Conservation (phyloP, 30 jellyfish, hydroid and myxozoan genomes). For the Turritopsis dohrnii region DNA sequence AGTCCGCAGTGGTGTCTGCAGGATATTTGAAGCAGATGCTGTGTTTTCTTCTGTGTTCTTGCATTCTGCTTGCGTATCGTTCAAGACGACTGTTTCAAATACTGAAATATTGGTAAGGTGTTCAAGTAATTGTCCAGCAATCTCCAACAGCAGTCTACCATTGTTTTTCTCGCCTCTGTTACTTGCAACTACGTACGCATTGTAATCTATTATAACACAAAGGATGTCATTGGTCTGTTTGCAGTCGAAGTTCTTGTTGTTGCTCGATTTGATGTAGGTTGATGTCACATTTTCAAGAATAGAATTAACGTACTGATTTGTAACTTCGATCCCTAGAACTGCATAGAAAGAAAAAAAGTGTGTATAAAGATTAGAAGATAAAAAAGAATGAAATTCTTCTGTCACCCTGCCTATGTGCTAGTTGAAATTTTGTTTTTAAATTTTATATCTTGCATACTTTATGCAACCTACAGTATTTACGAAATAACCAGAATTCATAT, state of each 20-base stretch:
- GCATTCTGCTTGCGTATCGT: not conserved
- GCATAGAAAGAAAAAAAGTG: not conserved
- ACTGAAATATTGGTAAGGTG: not conserved
- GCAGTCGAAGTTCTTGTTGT: not conserved
- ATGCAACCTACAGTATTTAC: too few species aligned
- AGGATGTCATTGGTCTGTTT: not conserved
- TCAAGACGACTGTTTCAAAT: not conserved
- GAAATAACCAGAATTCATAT: too few species aligned
- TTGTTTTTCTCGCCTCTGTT: not conserved
- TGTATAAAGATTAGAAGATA: too few species aligned
- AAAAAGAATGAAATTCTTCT: too few species aligned
- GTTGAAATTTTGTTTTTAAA: too few species aligned
- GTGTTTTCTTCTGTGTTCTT: not conserved
- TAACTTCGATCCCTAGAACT: not conserved
- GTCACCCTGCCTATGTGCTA: too few species aligned
- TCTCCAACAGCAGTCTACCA: not conserved
- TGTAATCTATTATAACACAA: not conserved
- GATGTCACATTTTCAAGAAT: slow-evolving; percentile 1
- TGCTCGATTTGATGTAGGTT: too few species aligned
- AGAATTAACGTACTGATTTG: not conserved
- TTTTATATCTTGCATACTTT: too few species aligned
- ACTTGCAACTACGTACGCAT: not conserved
- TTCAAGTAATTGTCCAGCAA: not conserved
- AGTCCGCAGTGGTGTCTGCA: not conserved
- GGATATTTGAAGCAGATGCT: not conserved